Base-by-base conservation (phyloP, 2,888 invertebrate genomes). In the Patella caerulea region DNA sequence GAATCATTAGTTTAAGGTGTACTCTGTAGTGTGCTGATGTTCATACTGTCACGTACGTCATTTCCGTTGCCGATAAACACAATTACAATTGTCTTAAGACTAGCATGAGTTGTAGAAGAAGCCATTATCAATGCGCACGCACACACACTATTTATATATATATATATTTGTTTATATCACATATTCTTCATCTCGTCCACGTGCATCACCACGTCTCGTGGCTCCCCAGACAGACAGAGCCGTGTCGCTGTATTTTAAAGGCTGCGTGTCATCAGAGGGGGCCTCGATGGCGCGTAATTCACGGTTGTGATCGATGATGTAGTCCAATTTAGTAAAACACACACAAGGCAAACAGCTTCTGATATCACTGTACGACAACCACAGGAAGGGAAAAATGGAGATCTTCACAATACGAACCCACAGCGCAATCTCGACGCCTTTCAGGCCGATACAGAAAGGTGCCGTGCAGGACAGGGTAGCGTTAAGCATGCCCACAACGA, bases 331-430 rank as follows among this genome's bases (percentile, higher is more conserved):
- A 12, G 19, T 65, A 14, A 65, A 65, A 19, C 65, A 65, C 1
- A 65, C 65, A 65, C 65, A 65, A 12, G 65, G 65, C 19, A 65
- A 24, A 65, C 65, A 65, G 24, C 65, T 65, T 24, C 65, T 65
- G 1, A 65, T 65, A 65, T 65, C 65, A 24, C 65, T 65, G 65
- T 65, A 65, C 7, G 65, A n/a, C 24, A 65, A 4, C 65, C 65
- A 65, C 65, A 65, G 65, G 19, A 65, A 65, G 65, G 65, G 65
- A 4, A 24, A 65, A 11, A 65, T 14, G 9, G 65, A 9, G 11
- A 65, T 65, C 65, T 65, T 65, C 11, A 65, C 24, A 24, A 65
- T 65, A 12, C 65, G 65, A 65, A 65, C 19, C 65, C 65, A 65
- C 24, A 65, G 65, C 19, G 65, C 65, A 24, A 65, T 65, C 24